Evolutionary conservation across 2,888 invertebrate genomes (phyloP).

Genomic region (Tribolium freemani): DNA sequence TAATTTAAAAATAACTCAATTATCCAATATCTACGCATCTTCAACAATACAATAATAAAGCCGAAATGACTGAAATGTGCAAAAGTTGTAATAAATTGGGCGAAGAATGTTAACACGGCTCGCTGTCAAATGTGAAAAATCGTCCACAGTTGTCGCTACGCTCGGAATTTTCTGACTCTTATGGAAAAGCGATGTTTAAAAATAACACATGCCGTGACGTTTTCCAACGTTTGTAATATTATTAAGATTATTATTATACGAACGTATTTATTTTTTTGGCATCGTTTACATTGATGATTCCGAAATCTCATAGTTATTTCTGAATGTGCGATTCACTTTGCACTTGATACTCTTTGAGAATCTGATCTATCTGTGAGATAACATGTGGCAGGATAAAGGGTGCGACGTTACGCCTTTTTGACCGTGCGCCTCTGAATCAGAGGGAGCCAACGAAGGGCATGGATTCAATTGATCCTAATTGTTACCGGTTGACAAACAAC

Average conservation of each 20-base stretch:
- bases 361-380: background rate
- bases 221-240: constrained; percentile 13
- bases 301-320: constrained; percentile 20
- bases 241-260: constrained; percentile 27
- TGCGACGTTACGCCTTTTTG: constrained; percentile 34
- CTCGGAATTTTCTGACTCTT: constrained; percentile 19
- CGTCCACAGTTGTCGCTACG: constrained; percentile 5
- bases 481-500: constrained; percentile 39
- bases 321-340: background rate
- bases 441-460: constrained; percentile 23
- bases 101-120: background rate
- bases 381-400: constrained; percentile 21
- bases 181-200: constrained; percentile 17
- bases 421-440: constrained; percentile 4
- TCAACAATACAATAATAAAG: background rate
- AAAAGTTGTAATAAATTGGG: background rate
- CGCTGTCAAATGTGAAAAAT: background rate
- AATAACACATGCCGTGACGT: constrained; percentile 22
- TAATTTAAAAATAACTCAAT: too few relatives aligned
- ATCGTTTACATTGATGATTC: constrained; percentile 14
- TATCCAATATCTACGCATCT: too few relatives aligned
- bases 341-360: background rate
- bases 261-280: constrained; percentile 31
- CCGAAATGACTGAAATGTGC: background rate
- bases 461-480: constrained; percentile 40